A percentile compares a stretch with the other conserved stretches of the same genome.
These are phyloP conservation scores for Acanthosepion pharaonis DNA, from an alignment of 2,888 invertebrate genomes.

Conservation along the genomic window DNA sequence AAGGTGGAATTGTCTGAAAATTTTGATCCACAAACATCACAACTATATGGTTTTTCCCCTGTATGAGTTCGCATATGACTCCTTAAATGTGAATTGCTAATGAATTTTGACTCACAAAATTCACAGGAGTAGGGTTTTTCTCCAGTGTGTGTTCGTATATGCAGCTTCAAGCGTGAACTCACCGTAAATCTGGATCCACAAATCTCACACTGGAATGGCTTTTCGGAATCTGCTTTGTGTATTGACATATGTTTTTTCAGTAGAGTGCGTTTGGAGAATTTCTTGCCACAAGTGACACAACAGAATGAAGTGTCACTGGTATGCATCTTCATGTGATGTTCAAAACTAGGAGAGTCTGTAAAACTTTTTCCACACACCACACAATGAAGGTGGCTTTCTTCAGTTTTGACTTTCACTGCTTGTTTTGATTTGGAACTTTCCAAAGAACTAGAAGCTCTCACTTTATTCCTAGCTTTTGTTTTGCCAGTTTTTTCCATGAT, in stretches of 20 bases:
- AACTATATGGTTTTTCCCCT: not conserved
- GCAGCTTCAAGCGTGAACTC: not conserved
- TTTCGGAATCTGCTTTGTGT: not conserved
- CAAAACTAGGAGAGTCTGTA: not conserved
- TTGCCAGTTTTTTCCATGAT: not conserved
- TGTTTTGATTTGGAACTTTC: not conserved
- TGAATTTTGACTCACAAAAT: not conserved
- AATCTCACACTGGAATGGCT: conserved; percentile 37
- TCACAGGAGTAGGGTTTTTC: not conserved
- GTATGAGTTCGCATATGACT: conserved; percentile 37
- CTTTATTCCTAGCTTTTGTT: not conserved
- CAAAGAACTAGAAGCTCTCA: not conserved
- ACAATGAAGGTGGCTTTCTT: not conserved
- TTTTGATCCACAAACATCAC: not conserved
- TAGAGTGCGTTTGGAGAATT: not conserved
- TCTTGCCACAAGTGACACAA: conserved; percentile 23
- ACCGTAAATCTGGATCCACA: not conserved
- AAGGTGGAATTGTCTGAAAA: not conserved
- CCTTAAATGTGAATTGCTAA: not conserved
- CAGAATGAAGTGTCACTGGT: not conserved
- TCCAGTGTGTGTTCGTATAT: conserved; percentile 36
- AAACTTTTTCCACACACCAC: not conserved
- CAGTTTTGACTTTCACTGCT: not conserved
- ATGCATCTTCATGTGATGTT: conserved; percentile 2
- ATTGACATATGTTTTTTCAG: not conserved